Percentiles rank a stretch among this genome's conserved stretches.
Evolutionary conservation across 2,797 vertebrate species (phyloP).

Genomic region (Enteromius unitaeniatus): DNA sequence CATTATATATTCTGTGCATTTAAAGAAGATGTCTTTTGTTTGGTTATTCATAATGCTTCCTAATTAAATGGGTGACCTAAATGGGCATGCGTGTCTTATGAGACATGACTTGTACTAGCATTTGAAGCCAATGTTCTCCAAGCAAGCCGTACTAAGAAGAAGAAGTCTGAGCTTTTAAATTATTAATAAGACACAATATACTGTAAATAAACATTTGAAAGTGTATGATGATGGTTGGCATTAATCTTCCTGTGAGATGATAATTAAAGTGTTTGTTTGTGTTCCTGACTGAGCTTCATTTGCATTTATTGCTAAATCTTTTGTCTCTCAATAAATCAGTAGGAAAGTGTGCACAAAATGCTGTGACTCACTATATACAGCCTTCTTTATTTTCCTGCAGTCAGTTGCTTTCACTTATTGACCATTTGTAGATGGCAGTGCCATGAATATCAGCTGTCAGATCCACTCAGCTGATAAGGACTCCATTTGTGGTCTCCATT

Average conservation of each 20-base stretch:
- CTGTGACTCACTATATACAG: constrained; percentile 13
- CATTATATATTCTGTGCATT: background rate
- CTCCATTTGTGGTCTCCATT: constrained; percentile 4
- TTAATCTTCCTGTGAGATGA: background rate
- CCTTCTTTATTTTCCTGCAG: background rate
- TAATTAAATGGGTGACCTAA: background rate
- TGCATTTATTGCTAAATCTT: background rate
- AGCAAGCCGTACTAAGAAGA: background rate
- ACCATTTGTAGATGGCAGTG: background rate
- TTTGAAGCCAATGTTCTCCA: too few species aligned
- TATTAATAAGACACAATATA: background rate
- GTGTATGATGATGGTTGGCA: background rate
- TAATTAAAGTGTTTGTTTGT: background rate
- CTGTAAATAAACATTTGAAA: background rate
- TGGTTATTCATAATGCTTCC: background rate
- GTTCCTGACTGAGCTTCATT: constrained; percentile 10
- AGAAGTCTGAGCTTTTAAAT: background rate
- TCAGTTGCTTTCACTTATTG: background rate
- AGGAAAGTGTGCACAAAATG: background rate
- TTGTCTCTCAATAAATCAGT: background rate
- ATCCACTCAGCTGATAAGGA: background rate
- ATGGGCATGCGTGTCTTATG: background rate
- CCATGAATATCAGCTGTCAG: constrained; percentile 20
- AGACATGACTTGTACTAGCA: background rate
- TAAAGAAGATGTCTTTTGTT: background rate